phyloP scores from a whole-genome alignment of 2,797 vertebrate genomes.

The Schizopygopsis malacanthus region DNA sequence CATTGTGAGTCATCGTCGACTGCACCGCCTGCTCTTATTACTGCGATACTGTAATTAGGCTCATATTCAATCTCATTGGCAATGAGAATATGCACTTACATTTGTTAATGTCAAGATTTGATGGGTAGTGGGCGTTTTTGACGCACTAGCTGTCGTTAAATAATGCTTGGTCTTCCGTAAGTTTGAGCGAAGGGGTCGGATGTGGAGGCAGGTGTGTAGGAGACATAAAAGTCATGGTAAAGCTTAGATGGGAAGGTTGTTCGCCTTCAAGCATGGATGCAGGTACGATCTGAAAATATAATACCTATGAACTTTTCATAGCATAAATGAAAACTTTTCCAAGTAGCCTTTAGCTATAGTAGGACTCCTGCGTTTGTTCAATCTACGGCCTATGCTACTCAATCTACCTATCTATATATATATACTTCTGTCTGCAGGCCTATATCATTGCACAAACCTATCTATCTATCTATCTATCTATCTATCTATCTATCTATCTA shows the following conservation, averaged over 20 bases:
- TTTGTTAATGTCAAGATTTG: constrained; percentile 24
- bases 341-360: neutral
- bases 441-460: too few species aligned
- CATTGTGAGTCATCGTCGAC: constrained; percentile 18
- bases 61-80: constrained; percentile 11
- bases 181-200: neutral
- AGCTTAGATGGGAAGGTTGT: neutral
- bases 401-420: neutral
- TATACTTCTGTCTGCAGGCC: neutral
- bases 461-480: neutral
- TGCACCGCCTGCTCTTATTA: constrained; percentile 11
- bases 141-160: neutral
- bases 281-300: neutral
- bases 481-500: too few species aligned
- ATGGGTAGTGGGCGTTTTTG: constrained; percentile 17
- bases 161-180: neutral
- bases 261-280: neutral
- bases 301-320: neutral
- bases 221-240: neutral
- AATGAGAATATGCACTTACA: constrained; percentile 12
- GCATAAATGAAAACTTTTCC: neutral
- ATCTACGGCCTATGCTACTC: neutral
- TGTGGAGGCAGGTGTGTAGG: constrained; percentile 12
- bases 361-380: neutral
- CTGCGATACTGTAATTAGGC: constrained; percentile 41